A percentile compares a stretch with the other conserved stretches of the same genome.
These are phyloP conservation scores for Luperina nickerlii DNA, from an alignment of 2,888 invertebrate genomes.

Conservation along the genomic window DNA sequence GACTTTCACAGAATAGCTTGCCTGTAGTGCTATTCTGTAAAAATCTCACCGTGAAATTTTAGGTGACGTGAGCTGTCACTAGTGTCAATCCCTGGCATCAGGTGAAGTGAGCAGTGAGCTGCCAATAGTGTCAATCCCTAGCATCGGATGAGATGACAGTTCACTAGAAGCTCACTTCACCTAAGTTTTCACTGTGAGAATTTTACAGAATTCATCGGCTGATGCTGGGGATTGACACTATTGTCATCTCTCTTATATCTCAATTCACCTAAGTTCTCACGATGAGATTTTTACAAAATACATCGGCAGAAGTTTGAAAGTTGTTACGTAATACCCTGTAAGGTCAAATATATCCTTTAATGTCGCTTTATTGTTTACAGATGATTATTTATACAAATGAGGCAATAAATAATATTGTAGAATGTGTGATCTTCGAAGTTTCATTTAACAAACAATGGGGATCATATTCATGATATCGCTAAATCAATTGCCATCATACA, in stretches of 20 bases:
- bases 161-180: too few species aligned
- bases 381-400: slow-evolving; percentile 22
- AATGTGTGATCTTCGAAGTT: slow-evolving; percentile 24
- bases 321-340: not conserved
- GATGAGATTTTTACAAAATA: not conserved
- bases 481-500: slow-evolving; percentile 68
- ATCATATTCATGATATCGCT: slow-evolving; percentile 67
- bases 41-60: too few species aligned
- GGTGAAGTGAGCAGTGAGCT: too few species aligned
- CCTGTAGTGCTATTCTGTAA: too few species aligned
- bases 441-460: slow-evolving; percentile 56
- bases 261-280: not conserved
- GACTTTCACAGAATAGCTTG: too few species aligned
- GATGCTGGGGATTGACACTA: not conserved
- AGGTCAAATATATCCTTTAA: not conserved
- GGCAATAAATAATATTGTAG: slow-evolving; percentile 29
- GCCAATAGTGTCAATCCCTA: too few species aligned
- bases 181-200: too few species aligned
- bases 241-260: not conserved
- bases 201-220: too few species aligned
- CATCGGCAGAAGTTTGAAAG: slow-evolving; percentile 9
- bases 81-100: too few species aligned
- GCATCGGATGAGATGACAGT: too few species aligned
- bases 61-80: too few species aligned
- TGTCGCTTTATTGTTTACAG: slow-evolving; percentile 11